Conservation (phyloP, 2,113 vertebrate genomes). For the Calyptommatus sinebrachiatus region DNA sequence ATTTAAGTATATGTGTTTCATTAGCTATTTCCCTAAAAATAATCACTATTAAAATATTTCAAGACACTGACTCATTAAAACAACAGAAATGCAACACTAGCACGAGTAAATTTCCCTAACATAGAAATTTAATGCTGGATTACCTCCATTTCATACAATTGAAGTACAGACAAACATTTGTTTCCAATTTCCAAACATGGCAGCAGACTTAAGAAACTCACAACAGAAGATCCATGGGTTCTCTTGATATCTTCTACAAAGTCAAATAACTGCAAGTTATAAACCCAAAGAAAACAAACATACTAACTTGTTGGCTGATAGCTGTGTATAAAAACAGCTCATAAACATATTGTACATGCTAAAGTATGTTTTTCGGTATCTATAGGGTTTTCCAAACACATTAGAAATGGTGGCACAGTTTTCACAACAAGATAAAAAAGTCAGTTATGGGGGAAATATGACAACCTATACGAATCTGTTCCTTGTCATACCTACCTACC, state of each 20-base stretch:
- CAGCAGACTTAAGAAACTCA: conserved; percentile 6
- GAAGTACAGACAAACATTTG: conserved; percentile 11
- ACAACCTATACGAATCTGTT: no score
- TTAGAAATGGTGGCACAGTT: no score
- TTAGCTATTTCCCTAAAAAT: background rate
- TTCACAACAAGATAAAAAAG: no score
- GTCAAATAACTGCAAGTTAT: conserved; percentile 15
- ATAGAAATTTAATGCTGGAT: background rate
- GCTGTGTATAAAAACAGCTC: background rate
- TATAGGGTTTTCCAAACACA: no score
- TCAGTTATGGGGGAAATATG: no score
- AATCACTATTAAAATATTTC: background rate
- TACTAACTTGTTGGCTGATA: background rate
- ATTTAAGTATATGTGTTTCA: background rate
- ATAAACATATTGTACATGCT: background rate
- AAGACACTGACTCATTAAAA: background rate
- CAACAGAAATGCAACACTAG: background rate
- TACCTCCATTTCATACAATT: background rate
- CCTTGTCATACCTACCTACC: no score
- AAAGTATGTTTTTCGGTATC: background rate
- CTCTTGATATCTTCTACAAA: conserved; percentile 6
- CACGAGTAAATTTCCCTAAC: background rate
- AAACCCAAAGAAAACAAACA: background rate
- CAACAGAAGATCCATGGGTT: background rate
- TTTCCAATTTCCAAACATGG: conserved; percentile 18